Evolutionary conservation across 1,140 invertebrate species (phyloP), one percentile per base, ranked within the genome.

Genomic region (Drosophila burlai): DNA sequence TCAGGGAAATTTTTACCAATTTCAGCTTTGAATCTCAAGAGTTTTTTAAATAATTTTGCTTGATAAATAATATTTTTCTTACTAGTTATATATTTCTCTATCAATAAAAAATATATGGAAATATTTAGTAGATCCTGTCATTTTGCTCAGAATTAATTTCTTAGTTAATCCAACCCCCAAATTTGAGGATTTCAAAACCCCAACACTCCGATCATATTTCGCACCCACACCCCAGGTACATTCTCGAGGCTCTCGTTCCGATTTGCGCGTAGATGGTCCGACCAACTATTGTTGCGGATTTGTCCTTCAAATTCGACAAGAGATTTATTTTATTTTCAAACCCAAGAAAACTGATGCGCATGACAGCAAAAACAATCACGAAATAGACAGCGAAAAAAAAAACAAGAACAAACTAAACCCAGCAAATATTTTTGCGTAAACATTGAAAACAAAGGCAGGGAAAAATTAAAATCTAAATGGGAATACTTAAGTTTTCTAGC

Each of bases 381-480:
- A 43, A 57, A 72, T 42, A 79, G 47, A 61, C 16, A 26, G 21
- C 38, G 26, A 47, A 15, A 73, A 58, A n/a, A 58, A 45, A 80
- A 38, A 47, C 40, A 59, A 68, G 31, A 55, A 62, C 36, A 71
- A 59, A 46, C 21, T 40, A 69, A 45, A 54, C 38, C 45, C 52
- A 79, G 62, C 77, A 66, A 80, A 84, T 81, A 81, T 84, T 85
- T 84, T 62, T 84, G 82, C 81, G 82, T 84, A 84, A 84, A 84
- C 82, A 84, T 85, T 81, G 82, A 84, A 84, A 80, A 80, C 72
- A 75, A 83, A 73, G 61, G 65, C 69, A 50, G 45, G 36, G 60
- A 87, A 87, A 83, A 81, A 86, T 83, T 65, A 65, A 83, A 86
- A 82, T 89, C 69, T 89, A 89, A 89, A 89, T 84, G 83, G 64